A percentile compares a stretch with the other conserved stretches of the same genome.
Conservation (phyloP, 1,140 invertebrate species). For the Thereuonema tuberculata region DNA sequence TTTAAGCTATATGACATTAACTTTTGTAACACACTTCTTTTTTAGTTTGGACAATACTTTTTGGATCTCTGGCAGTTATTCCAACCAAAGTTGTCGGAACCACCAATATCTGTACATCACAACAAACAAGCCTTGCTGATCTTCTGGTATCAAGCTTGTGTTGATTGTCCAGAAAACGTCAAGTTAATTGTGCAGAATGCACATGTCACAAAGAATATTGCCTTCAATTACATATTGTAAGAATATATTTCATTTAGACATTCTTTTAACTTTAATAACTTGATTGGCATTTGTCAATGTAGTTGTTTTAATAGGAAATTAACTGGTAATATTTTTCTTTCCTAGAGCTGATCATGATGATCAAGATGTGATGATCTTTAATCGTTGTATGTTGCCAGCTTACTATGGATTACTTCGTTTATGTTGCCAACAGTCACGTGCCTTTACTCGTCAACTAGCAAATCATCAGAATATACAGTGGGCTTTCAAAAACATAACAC, state of each 20-base stretch:
- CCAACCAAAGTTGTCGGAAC: constrained; percentile 87
- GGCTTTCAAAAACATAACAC: constrained; percentile 92
- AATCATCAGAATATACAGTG: constrained; percentile 89
- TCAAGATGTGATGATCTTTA: constrained; percentile 84
- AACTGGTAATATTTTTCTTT: not conserved
- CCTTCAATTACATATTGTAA: constrained; percentile 93
- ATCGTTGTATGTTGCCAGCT: constrained; percentile 82
- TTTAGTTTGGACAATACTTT: constrained; percentile 72
- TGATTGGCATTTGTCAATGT: not conserved
- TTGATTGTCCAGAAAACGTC: constrained; percentile 84
- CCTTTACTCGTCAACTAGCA: constrained; percentile 69
- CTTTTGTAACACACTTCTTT: constrained; percentile 27
- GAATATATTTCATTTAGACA: constrained; percentile 26
- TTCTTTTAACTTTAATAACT: not conserved
- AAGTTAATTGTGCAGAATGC: constrained; percentile 68
- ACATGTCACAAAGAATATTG: constrained; percentile 78
- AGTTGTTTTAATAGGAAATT: not conserved
- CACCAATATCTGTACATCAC: constrained; percentile 82
- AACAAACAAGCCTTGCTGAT: constrained; percentile 84
- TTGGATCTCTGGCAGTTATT: constrained; percentile 83
- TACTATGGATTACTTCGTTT: constrained; percentile 80
- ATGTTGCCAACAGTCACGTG: constrained; percentile 71
- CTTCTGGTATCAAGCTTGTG: constrained; percentile 84
- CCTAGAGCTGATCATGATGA: constrained; percentile 77
- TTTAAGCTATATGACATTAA: not conserved